Evolutionary conservation across 2,113 vertebrate genomes (phyloP).

Genomic region (Macaca mulatta): DNA sequence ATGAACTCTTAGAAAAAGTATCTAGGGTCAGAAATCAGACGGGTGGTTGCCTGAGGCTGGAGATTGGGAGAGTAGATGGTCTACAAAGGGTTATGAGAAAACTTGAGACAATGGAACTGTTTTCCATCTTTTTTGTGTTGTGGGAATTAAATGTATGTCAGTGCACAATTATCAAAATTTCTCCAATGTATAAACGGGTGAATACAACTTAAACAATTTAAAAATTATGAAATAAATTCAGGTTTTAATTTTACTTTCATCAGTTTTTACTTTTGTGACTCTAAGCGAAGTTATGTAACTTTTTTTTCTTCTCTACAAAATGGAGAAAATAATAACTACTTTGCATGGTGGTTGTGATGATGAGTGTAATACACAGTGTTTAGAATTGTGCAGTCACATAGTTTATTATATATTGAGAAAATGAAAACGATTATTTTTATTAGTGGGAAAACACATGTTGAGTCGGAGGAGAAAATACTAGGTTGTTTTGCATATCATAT

Average conservation of each 20-base stretch:
- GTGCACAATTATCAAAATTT: not conserved
- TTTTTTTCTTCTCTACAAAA: not conserved
- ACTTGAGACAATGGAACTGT: not conserved
- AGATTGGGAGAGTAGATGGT: not conserved
- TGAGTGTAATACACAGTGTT: not conserved
- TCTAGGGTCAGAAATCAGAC: not conserved
- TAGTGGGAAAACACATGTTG: constrained; percentile 29
- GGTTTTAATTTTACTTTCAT: not conserved
- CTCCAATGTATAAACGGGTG: not conserved
- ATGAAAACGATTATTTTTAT: constrained; percentile 52
- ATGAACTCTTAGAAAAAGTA: not conserved
- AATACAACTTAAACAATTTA: not conserved
- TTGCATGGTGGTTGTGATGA: not conserved
- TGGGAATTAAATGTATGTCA: not conserved
- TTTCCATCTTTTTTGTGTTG: not conserved
- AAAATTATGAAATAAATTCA: not conserved
- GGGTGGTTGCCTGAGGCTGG: not conserved
- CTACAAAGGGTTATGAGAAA: not conserved
- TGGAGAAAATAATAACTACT: not conserved
- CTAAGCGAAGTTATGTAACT: not conserved
- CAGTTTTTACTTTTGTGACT: not conserved
- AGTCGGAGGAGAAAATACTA: constrained; percentile 22
- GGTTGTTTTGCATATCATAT: constrained; percentile 43
- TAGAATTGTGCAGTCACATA: not conserved
- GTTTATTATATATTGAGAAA: constrained; percentile 5